Evolutionary conservation across 2,113 vertebrate species (phyloP), one percentile per base, ranked within the genome.

Genomic region (Cervus canadensis): DNA sequence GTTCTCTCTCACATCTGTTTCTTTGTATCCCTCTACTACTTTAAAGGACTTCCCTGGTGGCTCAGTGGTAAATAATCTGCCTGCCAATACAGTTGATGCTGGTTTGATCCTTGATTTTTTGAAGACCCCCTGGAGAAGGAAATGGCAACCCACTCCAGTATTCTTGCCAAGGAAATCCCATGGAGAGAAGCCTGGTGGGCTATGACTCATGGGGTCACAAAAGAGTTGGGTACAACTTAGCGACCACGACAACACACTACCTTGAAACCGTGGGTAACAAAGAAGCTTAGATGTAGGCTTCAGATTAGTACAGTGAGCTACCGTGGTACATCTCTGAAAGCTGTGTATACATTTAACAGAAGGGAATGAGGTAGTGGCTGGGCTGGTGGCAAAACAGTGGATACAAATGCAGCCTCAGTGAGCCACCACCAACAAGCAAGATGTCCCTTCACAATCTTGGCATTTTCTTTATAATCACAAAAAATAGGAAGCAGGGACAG

Each of bases 401-500:
- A 57, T 4, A 84, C 26, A 11, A 50, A 33, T 17, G 33, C 33
- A 16, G 25, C n/a, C 19, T 25, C 57, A 81, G 76, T 52, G 26
- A 87, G 7, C 13, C 13, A 40, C 17, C 28, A 25, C 7, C 25
- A 19, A 21, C 45, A 59, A 52, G 56, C 19, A 30, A 57, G 43
- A 40, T 40, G 9, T 36, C 21, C 5, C 56, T 76, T 64, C 10
- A 5, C 4, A 87, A 26, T 56, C 23, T 17, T 74, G 84, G 8
- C 43, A 48, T 64, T 76, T 56, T 96, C 56, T 93, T 81, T 94
- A 76, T 83, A 95, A 87, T 71, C 67, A 83, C 25, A 95, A 79
- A 92, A 87, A 90, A 54, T 19, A 87, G 25, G 30, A 91, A 62
- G 45, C 23, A 26, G 23, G 6, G 19, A 48, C 76, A 12, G 54